Evolutionary conservation across 2,113 vertebrate genomes (phyloP).

Genomic region (Pterocles gutturalis): DNA sequence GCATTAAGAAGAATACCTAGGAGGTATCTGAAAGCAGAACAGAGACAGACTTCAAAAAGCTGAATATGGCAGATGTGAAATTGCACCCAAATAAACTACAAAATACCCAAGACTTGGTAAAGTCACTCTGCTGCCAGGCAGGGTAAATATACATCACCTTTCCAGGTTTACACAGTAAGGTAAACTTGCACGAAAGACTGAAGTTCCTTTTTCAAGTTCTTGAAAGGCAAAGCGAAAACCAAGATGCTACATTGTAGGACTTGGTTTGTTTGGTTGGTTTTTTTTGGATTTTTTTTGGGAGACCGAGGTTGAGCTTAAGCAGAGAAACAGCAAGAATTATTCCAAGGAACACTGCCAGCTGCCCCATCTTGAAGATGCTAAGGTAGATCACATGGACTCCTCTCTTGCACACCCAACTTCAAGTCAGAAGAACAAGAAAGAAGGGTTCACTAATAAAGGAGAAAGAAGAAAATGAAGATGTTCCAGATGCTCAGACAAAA

Average conservation of each 20-base stretch:
- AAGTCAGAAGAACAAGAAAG: background rate
- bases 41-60: background rate
- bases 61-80: background rate
- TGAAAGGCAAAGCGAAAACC: background rate
- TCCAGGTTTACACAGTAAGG: background rate
- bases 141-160: background rate
- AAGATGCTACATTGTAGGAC: accelerated
- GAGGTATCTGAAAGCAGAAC: background rate
- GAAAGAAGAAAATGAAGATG: background rate
- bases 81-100: background rate
- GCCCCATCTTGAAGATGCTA: background rate
- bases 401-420: background rate
- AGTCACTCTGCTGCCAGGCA: background rate
- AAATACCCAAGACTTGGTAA: background rate
- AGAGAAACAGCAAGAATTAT: background rate
- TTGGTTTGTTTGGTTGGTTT: too few species aligned
- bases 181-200: background rate
- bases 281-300: background rate
- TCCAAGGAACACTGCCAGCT: background rate
- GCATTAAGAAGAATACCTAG: background rate
- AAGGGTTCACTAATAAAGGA: background rate
- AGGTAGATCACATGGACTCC: background rate
- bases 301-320: background rate
- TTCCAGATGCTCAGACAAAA: background rate
- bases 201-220: background rate